phyloP scores from a whole-genome alignment of 1,140 invertebrate species.

The Drosophila baimaii region DNA sequence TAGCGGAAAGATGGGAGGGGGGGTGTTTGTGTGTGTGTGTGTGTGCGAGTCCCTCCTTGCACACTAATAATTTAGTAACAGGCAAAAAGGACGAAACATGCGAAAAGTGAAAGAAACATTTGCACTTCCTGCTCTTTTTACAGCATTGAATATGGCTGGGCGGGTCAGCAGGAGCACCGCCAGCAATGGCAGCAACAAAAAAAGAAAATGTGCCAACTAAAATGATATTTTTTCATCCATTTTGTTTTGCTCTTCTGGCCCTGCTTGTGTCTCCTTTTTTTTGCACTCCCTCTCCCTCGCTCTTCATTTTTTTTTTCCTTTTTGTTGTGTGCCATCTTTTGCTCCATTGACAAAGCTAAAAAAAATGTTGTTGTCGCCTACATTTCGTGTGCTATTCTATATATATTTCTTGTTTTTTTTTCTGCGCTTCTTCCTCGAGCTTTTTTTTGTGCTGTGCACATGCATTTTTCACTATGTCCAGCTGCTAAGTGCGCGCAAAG shows the following conservation, averaged over 20 bases:
- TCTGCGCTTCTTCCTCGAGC: slow-evolving; percentile 12
- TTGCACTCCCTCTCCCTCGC: background rate
- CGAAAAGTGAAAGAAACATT: slow-evolving; percentile 77
- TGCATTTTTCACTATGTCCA: slow-evolving; percentile 65
- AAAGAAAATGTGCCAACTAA: slow-evolving; percentile 69
- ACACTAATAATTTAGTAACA: slow-evolving; percentile 80
- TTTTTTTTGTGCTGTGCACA: slow-evolving; percentile 61
- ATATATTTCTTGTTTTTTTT: slow-evolving; percentile 28
- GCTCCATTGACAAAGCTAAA: slow-evolving; percentile 63
- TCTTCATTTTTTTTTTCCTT: slow-evolving; percentile 15
- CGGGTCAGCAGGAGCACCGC: slow-evolving; percentile 60
- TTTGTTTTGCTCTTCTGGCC: slow-evolving; percentile 44
- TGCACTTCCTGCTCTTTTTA: slow-evolving; percentile 72
- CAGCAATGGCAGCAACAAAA: slow-evolving; percentile 1
- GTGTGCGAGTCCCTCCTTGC: slow-evolving; percentile 41
- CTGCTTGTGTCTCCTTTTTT: background rate
- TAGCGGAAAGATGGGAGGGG: slow-evolving; percentile 53
- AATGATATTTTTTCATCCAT: slow-evolving; percentile 67
- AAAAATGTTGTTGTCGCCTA: slow-evolving; percentile 66
- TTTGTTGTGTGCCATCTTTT: slow-evolving; percentile 40
- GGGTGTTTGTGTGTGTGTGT: slow-evolving; percentile 25
- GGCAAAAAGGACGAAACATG: slow-evolving; percentile 61
- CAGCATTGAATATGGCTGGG: slow-evolving; percentile 61
- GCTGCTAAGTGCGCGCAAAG: slow-evolving; percentile 61
- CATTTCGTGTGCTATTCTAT: slow-evolving; percentile 54